phyloP scores from a whole-genome alignment of 2,888 invertebrate species.

The Catocala nupta region DNA sequence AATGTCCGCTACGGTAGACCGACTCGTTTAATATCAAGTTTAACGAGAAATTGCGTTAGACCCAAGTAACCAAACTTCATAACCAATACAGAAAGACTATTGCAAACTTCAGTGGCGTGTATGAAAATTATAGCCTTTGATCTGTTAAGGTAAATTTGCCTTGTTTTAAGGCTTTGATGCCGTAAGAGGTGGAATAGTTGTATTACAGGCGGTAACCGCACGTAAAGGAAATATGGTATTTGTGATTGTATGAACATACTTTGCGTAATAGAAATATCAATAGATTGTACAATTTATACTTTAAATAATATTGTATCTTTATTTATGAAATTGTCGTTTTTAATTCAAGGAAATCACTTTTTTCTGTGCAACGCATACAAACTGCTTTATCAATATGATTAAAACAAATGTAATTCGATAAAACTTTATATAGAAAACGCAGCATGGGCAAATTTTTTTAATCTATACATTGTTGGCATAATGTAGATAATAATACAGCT shows the following conservation, averaged over 20 bases:
- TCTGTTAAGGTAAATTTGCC: background rate
- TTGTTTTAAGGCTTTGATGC: slow-evolving; percentile 1
- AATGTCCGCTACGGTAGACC: slow-evolving; percentile 30
- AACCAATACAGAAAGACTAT: slow-evolving; percentile 25
- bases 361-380: too few species aligned
- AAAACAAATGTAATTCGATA: too few species aligned
- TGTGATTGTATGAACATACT: background rate
- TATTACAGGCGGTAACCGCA: background rate
- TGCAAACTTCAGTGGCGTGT: slow-evolving; percentile 9
- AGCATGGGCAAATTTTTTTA: too few species aligned
- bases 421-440: too few species aligned
- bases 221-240: background rate
- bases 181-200: background rate
- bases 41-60: slow-evolving; percentile 32
- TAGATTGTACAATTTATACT: too few species aligned
- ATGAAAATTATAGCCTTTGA: slow-evolving; percentile 15
- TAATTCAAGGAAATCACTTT: too few species aligned
- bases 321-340: too few species aligned
- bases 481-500: too few species aligned
- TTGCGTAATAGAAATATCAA: too few species aligned
- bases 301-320: too few species aligned
- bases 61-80: slow-evolving; percentile 28
- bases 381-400: too few species aligned
- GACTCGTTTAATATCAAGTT: slow-evolving; percentile 41
- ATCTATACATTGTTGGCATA: too few species aligned